phyloP scores from a whole-genome alignment of 2,888 invertebrate genomes.

The Neria commutata region DNA sequence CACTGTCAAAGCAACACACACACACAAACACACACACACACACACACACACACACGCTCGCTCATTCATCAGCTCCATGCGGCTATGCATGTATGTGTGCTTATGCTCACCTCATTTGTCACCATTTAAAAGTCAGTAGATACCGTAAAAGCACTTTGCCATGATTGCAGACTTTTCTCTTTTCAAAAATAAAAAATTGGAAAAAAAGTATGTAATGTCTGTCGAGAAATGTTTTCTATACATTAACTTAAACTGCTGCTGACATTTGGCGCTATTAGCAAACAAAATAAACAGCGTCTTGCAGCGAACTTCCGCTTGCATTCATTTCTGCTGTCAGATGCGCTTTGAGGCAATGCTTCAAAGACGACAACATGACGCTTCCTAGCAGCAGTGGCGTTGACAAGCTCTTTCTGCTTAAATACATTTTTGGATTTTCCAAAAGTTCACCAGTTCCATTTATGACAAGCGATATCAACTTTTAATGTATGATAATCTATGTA shows the following conservation, averaged over 20 bases:
- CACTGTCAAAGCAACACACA: no score
- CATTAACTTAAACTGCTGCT: constrained; percentile 20
- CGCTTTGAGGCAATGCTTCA: neutral
- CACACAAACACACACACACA: no score
- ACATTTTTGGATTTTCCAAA: neutral
- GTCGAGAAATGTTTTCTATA: neutral
- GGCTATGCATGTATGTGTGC: neutral
- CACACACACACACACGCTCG: no score
- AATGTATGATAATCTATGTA: no score
- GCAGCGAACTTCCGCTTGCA: constrained; percentile 14
- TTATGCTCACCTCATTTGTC: neutral
- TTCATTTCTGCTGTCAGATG: constrained; percentile 12
- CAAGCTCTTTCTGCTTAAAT: neutral
- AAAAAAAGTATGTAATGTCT: neutral
- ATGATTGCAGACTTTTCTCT: no score
- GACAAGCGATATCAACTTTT: no score
- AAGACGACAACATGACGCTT: no score
- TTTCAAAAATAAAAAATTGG: no score
- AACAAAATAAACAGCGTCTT: constrained; percentile 19
- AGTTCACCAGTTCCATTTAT: no score
- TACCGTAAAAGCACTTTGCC: neutral
- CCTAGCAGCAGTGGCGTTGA: neutral
- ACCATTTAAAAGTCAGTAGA: no score
- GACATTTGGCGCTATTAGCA: constrained; percentile 7
- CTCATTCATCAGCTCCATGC: no score